These are phyloP conservation scores for Ceratina australensis DNA, from an alignment of 1,140 invertebrate species.

Conservation along the genomic window DNA sequence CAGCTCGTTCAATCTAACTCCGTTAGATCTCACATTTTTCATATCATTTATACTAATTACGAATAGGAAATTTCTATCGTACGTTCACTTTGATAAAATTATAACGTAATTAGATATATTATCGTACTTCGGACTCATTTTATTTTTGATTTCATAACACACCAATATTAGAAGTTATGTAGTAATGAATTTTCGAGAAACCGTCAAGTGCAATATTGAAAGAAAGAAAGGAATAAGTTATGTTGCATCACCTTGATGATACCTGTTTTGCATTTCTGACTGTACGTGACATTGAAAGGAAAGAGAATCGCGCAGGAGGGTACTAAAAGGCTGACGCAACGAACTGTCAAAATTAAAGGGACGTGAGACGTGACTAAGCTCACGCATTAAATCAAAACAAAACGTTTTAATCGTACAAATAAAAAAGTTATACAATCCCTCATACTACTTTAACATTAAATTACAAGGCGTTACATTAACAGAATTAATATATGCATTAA, in stretches of 20 bases:
- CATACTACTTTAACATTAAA: too few relatives aligned
- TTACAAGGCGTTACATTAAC: too few relatives aligned
- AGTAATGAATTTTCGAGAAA: neutral
- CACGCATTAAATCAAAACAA: neutral
- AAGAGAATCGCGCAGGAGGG: neutral
- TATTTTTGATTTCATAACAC: neutral
- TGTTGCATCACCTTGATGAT: neutral
- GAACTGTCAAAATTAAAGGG: slow-evolving; percentile 46
- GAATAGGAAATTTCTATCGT: too few relatives aligned
- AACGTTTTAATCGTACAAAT: neutral
- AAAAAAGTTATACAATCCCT: neutral
- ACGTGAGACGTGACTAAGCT: neutral
- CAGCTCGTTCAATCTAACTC: slow-evolving; percentile 19
- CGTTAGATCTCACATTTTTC: neutral
- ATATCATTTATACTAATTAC: too few relatives aligned
- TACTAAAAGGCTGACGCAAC: slow-evolving; percentile 49
- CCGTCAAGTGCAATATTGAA: neutral
- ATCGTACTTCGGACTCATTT: neutral
- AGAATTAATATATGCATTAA: too few relatives aligned
- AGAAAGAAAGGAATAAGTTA: neutral
- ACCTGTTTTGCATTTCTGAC: neutral
- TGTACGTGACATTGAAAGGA: neutral
- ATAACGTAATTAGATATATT: neutral
- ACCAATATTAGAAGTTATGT: neutral
- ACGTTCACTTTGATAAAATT: neutral